Base-by-base conservation (phyloP, 2,797 vertebrate species). In the Enteromius anoplus region DNA sequence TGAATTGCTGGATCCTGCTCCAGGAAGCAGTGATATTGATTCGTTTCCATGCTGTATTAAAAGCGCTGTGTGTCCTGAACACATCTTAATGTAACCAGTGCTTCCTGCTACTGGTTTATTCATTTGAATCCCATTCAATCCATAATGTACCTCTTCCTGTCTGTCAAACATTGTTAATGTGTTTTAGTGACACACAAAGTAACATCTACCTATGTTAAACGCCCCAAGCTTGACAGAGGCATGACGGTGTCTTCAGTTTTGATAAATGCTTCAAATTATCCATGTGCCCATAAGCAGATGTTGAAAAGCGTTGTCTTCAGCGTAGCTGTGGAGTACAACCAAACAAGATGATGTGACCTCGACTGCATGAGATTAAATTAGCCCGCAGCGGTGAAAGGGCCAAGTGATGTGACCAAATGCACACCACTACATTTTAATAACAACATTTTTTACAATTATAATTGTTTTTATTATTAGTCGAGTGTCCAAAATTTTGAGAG, bases 91-190 rank as follows among this genome's bases (percentile, higher is more conserved):
- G 91, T 91, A 92, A 92, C 87, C 87, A 86, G 85, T 29, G 87
- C 91, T 92, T 94, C 92, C 92, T 92, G 89, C 85, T 86, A 88
- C 89, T 91, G 90, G 88, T 91, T 93, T 91, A 94, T 93, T 94
- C 90, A 93, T 93, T 91, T 90, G 85, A 83, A 78, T 85, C 90
- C 93, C 90, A 93, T 92, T 92, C 91, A 40, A 88, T 86, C 81
- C 49, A 85, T 88, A 80, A 85, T 90, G 86, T 89, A 87, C 89
- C 76, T 76, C 89, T 90, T 92, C 88, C 90, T 89, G 85, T 84
- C 85, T 79, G 71, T 88, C 87, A 85, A 83, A 40, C 84, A 70
- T 84, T 51, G n/a, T 69, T 86, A 82, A 86, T 77, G 78, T 82
- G 75, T 88, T 51, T 73, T 21, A 15, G 64, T 78, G 75, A 79